Conservation (phyloP, 2,113 vertebrate species). For the Dicaeum eximium region DNA sequence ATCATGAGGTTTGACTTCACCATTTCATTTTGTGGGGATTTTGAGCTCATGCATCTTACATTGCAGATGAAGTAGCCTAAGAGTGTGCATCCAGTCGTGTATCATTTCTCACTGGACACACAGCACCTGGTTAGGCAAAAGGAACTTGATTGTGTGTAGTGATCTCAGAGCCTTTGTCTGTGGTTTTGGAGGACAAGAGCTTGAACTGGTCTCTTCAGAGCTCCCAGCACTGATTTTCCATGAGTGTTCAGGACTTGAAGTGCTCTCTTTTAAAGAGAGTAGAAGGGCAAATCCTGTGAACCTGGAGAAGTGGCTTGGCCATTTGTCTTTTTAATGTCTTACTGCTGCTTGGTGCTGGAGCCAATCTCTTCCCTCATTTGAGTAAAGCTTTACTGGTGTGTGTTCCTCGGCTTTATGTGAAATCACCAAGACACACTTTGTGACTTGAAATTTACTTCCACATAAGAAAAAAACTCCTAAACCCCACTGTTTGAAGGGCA, state of each 20-base stretch:
- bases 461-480: background rate
- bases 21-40: background rate
- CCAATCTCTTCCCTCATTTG: background rate
- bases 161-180: background rate
- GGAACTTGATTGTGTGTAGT: background rate
- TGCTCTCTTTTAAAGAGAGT: background rate
- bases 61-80: background rate
- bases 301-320: background rate
- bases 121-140: background rate
- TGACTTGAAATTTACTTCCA: background rate
- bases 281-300: background rate
- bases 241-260: background rate
- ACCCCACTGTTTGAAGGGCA: background rate
- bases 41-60: background rate
- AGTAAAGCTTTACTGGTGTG: background rate
- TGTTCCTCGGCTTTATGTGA: background rate
- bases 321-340: background rate
- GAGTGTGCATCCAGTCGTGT: background rate
- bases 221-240: background rate
- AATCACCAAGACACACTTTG: background rate
- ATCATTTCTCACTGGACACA: rapidly evolving
- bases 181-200: background rate
- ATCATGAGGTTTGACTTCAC: background rate
- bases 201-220: background rate
- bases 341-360: background rate